Conservation (phyloP, 2,797 vertebrate genomes). For the Parauchenoglanis punctatus region DNA sequence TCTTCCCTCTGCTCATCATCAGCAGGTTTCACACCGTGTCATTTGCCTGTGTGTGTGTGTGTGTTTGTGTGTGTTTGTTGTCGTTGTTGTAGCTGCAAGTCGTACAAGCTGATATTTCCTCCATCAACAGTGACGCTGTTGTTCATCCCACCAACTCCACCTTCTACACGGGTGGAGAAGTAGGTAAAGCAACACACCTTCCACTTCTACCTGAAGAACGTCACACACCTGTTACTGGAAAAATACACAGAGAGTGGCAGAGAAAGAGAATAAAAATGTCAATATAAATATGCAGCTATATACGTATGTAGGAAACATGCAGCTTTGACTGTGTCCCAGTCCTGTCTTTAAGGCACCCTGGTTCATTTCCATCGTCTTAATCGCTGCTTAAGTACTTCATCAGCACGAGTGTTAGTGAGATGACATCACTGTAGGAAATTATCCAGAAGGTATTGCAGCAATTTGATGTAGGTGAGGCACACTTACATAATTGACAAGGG, state of each 20-base stretch:
- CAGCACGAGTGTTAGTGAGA: neutral
- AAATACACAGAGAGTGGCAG: neutral
- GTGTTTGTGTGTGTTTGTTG: slow-evolving; percentile 74
- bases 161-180: slow-evolving; percentile 98
- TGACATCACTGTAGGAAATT: neutral
- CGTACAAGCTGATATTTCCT: slow-evolving; percentile 99
- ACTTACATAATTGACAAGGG: neutral
- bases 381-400: neutral
- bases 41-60: slow-evolving; percentile 72
- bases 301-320: neutral
- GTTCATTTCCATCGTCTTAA: neutral
- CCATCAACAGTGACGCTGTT: slow-evolving; percentile 97
- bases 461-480: neutral
- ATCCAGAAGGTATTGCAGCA: neutral
- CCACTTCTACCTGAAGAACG: slow-evolving; percentile 58
- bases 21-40: slow-evolving; percentile 68
- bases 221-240: neutral
- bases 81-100: slow-evolving; percentile 96
- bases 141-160: slow-evolving; percentile 99
- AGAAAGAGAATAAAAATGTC: neutral
- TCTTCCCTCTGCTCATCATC: slow-evolving; percentile 50
- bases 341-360: neutral
- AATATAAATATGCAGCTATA: neutral
- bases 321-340: neutral
- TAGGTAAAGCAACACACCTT: slow-evolving; percentile 90